A percentile compares a stretch with the other conserved stretches of the same genome.
These are phyloP conservation scores for Periophthalmus magnuspinnatus DNA, from an alignment of 2,797 vertebrate species.

Conservation along the genomic window DNA sequence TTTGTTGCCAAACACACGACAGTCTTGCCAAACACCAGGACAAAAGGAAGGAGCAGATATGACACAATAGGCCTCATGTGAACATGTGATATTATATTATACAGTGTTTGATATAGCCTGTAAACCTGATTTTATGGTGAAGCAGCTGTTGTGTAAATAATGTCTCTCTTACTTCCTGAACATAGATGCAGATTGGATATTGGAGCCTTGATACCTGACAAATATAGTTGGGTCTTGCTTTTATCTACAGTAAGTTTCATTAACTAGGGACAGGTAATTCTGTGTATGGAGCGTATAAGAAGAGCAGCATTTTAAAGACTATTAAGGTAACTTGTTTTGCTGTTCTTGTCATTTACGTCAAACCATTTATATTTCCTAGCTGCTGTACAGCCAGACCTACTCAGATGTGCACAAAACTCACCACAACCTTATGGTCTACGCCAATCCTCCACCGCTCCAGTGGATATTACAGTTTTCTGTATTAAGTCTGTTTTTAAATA, in stretches of 20 bases:
- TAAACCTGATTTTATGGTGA: constrained; percentile 54
- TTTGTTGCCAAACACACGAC: constrained; percentile 14
- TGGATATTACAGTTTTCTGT: constrained; percentile 68
- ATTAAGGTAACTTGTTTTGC: constrained; percentile 50
- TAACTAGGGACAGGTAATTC: constrained; percentile 12
- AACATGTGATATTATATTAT: constrained; percentile 13
- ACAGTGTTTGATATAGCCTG: constrained; percentile 44
- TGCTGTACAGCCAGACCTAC: constrained; percentile 51
- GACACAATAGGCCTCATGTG: constrained; percentile 16
- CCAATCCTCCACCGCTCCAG: constrained; percentile 67
- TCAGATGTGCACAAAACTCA: constrained; percentile 49
- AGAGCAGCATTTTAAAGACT: constrained; percentile 15
- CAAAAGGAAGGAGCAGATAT: constrained; percentile 15
- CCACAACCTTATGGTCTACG: constrained; percentile 45
- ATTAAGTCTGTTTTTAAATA: constrained; percentile 62
- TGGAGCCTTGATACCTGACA: constrained; percentile 47
- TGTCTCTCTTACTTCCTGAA: constrained; percentile 42
- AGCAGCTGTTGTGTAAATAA: constrained; percentile 60
- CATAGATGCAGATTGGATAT: constrained; percentile 48
- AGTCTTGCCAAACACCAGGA: constrained; percentile 14
- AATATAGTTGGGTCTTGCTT: constrained; percentile 17
- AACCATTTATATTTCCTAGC: constrained; percentile 58
- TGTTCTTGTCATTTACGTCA: constrained; percentile 49
- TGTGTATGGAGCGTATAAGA: constrained; percentile 18
- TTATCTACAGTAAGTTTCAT: constrained; percentile 5